Evolutionary conservation across 2,888 invertebrate genomes (phyloP).

Genomic region (Cyclophora albipunctata): DNA sequence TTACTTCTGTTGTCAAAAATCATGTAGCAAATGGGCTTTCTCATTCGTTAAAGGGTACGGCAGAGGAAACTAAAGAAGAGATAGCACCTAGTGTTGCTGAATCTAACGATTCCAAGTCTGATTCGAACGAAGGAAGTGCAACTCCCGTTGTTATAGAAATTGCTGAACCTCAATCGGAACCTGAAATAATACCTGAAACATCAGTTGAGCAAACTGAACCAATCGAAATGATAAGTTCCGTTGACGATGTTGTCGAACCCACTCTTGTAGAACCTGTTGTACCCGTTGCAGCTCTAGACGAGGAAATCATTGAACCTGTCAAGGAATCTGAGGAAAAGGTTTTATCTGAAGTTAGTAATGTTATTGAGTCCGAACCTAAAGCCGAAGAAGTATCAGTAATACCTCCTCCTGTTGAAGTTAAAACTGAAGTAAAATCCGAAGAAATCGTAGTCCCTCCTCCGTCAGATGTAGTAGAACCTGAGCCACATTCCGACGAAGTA

Average conservation of each 20-base stretch:
- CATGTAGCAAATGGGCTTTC: slow-evolving; percentile 25
- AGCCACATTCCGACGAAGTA: background rate
- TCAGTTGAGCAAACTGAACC: too few relatives aligned
- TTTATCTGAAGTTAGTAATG: background rate
- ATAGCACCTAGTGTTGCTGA: background rate
- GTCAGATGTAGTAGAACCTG: background rate
- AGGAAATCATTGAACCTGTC: slow-evolving; percentile 1
- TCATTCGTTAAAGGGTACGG: slow-evolving; percentile 23
- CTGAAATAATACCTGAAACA: too few relatives aligned
- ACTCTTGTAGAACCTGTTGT: too few relatives aligned
- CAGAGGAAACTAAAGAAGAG: slow-evolving; percentile 1
- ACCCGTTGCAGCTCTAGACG: too few relatives aligned
- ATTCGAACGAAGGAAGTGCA: background rate
- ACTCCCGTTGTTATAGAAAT: background rate
- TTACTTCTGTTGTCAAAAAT: slow-evolving; percentile 15
- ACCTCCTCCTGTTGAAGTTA: background rate
- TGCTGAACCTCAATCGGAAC: background rate
- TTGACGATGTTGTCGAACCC: too few relatives aligned
- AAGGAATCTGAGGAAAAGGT: slow-evolving; percentile 3
- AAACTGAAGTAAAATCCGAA: background rate
- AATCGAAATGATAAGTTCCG: too few relatives aligned
- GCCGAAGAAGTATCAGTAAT: background rate
- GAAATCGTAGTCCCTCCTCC: background rate
- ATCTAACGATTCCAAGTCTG: slow-evolving; percentile 1
- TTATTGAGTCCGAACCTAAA: slow-evolving; percentile 3